Percentiles rank a stretch among this genome's conserved stretches.
Conservation (phyloP, 2,113 vertebrate genomes). For the Gobius niger region DNA sequence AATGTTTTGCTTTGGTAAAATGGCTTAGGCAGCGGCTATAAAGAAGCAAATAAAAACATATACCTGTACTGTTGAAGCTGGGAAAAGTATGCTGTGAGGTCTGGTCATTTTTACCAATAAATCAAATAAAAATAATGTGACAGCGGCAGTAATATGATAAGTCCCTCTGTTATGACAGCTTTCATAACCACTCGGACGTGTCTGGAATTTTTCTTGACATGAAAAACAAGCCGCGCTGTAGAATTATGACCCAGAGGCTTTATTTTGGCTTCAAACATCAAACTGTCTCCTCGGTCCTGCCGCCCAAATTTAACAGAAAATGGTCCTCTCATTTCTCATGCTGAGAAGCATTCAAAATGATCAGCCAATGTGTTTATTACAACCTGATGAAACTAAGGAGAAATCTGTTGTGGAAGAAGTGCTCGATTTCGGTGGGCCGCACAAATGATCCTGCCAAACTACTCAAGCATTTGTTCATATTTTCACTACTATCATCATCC, state of each 20-base stretch:
- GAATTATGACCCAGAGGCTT: slow-evolving; percentile 55
- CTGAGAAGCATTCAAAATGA: slow-evolving; percentile 36
- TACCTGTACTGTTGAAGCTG: not conserved
- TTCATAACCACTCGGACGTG: slow-evolving; percentile 45
- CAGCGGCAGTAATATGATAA: slow-evolving; percentile 19
- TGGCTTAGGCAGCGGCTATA: not conserved
- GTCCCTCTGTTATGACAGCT: slow-evolving; percentile 29
- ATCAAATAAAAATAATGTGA: slow-evolving; percentile 39
- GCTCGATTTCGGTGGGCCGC: not conserved
- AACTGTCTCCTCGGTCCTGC: slow-evolving; percentile 50
- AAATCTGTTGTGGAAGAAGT: slow-evolving; percentile 25
- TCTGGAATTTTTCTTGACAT: slow-evolving; percentile 51
- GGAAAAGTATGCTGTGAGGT: not conserved
- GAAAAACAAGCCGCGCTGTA: slow-evolving; percentile 48
- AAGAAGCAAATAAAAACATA: too few relatives aligned
- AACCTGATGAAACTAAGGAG: slow-evolving; percentile 57
- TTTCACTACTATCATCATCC: too few relatives aligned
- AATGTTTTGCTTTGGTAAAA: too few relatives aligned
- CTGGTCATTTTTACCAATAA: slow-evolving; percentile 31
- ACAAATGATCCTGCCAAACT: not conserved
- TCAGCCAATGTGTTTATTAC: slow-evolving; percentile 46
- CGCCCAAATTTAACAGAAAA: slow-evolving; percentile 57
- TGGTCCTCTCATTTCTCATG: slow-evolving; percentile 11
- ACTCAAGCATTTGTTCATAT: not conserved
- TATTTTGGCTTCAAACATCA: slow-evolving; percentile 55